phyloP scores from a whole-genome alignment of 2,888 invertebrate genomes.

The Acrocyrtus sp. region DNA sequence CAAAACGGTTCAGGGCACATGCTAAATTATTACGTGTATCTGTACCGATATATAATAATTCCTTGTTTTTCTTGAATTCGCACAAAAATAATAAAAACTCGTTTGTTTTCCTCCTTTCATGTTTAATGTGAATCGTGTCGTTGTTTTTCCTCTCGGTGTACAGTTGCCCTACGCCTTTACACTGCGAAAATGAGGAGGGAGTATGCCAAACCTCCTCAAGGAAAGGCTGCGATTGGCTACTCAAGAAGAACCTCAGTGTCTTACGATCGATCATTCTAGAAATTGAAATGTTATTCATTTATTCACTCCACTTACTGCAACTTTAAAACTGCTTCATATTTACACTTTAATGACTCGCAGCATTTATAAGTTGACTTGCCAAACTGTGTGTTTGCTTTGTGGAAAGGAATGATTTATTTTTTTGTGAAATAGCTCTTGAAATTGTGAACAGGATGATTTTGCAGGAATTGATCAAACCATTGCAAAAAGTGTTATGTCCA shows the following conservation, averaged over 20 bases:
- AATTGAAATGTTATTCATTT: slow-evolving; percentile 29
- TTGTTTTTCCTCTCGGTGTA: too few relatives aligned
- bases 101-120: not conserved
- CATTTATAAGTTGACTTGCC: too few relatives aligned
- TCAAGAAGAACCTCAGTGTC: not conserved
- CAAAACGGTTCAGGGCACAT: too few relatives aligned
- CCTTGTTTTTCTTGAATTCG: not conserved
- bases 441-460: too few relatives aligned
- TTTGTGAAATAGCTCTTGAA: too few relatives aligned
- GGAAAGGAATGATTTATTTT: too few relatives aligned
- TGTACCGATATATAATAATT: not conserved
- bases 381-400: too few relatives aligned
- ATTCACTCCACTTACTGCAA: too few relatives aligned
- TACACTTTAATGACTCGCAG: too few relatives aligned
- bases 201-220: slow-evolving; percentile 21
- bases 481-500: too few relatives aligned
- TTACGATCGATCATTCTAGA: slow-evolving; percentile 20
- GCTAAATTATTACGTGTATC: not conserved
- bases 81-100: slow-evolving; percentile 1
- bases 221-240: slow-evolving; percentile 12
- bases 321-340: too few relatives aligned
- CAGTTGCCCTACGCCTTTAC: not conserved
- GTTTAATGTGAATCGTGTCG: not conserved
- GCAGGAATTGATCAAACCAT: too few relatives aligned
- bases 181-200: slow-evolving; percentile 3